A percentile compares a stretch with the other conserved stretches of the same genome.
These are phyloP conservation scores for Pocillopora grandis DNA, from an alignment of 92 coral and sea anemone species.

Conservation along the genomic window DNA sequence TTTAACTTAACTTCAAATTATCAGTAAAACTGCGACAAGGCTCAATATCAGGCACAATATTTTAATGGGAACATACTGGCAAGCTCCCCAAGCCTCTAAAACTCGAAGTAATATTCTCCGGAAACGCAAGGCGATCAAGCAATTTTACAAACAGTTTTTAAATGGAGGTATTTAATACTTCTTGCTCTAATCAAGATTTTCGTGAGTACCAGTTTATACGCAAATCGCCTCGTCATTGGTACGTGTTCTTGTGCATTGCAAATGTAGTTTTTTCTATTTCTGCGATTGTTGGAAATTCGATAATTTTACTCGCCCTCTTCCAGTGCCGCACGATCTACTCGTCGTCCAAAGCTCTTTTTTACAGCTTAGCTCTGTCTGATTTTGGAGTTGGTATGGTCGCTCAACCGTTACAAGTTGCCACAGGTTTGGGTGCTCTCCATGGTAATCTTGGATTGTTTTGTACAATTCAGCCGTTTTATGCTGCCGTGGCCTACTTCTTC, in stretches of 20 bases:
- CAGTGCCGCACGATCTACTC: constrained; percentile 38
- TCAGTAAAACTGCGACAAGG: not conserved
- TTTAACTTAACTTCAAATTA: not conserved
- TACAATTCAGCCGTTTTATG: constrained; percentile 45
- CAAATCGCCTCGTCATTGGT: constrained; percentile 3
- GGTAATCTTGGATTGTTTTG: constrained; percentile 41
- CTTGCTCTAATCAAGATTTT: constrained; percentile 35
- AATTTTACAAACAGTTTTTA: too few species aligned
- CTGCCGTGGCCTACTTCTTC: constrained; percentile 51
- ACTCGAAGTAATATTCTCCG: not conserved
- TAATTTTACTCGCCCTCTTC: constrained; percentile 30
- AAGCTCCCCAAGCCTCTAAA: too few species aligned
- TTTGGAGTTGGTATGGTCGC: constrained; percentile 57
- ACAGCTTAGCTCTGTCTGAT: constrained; percentile 54
- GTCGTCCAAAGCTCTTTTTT: constrained; percentile 46
- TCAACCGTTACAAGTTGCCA: constrained; percentile 51
- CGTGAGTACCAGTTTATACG: constrained; percentile 34
- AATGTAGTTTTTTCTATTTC: constrained; percentile 14
- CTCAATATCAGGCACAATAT: not conserved
- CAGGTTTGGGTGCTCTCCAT: constrained; percentile 38
- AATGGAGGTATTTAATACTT: not conserved
- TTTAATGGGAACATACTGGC: not conserved
- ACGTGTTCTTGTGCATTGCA: constrained; percentile 26
- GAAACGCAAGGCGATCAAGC: not conserved
- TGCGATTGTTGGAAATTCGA: constrained; percentile 36